Evolutionary conservation across 2,888 invertebrate species (phyloP), one percentile per base, ranked within the genome.

Genomic region (Nomada goodeniana): DNA sequence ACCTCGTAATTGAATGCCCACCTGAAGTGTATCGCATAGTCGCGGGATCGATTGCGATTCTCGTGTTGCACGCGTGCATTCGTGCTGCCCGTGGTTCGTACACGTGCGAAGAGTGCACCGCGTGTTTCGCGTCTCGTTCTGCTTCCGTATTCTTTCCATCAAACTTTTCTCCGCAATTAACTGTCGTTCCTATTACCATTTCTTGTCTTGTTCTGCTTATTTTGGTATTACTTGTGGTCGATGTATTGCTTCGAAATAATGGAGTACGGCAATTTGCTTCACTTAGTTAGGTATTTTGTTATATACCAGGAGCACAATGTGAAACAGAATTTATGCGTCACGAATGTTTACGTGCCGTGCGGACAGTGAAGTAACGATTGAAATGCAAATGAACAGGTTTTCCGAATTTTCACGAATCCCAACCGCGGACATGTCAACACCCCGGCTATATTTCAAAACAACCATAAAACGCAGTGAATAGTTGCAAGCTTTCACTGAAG

Each of bases 1-100:
- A 63, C 11, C 53, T 42, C 83, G 84, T 88, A 90, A 90, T 90
- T 90, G 86, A 87, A 84, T 86, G 81, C 61, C 53, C 81, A 80
- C 69, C 81, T 74, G 74, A 70, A 78, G 76, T 78, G 64, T 55
- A 63, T 18, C 42, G 26, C 55, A 52, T 60, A 42, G 29, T 60
- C 60, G 67, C 78, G 74, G 82, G 87, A 89, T 89, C 84, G 83
- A 78, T 86, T 55, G 76, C 61, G 50, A 59, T 76, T 61, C 50
- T 57, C 23, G 57, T 64, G 81, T 80, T 53, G 72, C 67, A 72
- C 63, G 55, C 61, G 67, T 72, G 79, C 79, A 80, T 70, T 36
- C 20, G 42, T 20, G 68, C 42, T 60, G 55, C 57, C 18, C 15
- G 53, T 2, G 65, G 23, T n/a, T 57, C n/a, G 50, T 42, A 57